Evolutionary conservation across 1,140 invertebrate genomes (phyloP), one percentile per base, ranked within the genome.

Genomic region (Panagrolaimus sp.): DNA sequence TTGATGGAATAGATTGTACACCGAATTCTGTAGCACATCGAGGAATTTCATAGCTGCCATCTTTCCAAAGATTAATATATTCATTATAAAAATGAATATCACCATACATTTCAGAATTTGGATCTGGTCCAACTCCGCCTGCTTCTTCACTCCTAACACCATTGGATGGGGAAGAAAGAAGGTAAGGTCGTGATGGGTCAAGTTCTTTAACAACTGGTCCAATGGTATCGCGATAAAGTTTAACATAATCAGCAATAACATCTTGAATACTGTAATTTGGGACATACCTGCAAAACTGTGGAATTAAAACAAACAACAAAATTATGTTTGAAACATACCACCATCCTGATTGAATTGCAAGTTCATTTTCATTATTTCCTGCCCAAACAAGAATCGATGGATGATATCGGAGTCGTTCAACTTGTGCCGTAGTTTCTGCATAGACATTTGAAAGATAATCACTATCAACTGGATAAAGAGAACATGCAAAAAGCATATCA

Each of bases 311-410:
- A n/a, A n/a, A n/a, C n/a, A n/a, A n/a, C n/a, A n/a, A n/a, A n/a
- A n/a, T n/a, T n/a, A n/a, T n/a, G n/a, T n/a, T n/a, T n/a, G n/a
- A n/a, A n/a, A n/a, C n/a, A 13, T 43, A 62, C 72, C 73, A 79
- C 78, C 77, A 80, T 13, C 43, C 27, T 16, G 27, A 16, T 38
- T 11, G 13, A 25, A 74, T 68, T 16, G 46, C 68, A 43, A 89
- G 89, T 87, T 98, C 95, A 82, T 98, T 98, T 85, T 98, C 96
- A 84, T 99, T 99, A 83, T 98, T 99, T 4, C 91, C 93, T 14
- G 92, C 90, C 89, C 84, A 87, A 0, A 96, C 74, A 0, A 91
- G 89, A 61, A 98, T 88, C 64, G 90, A 92, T 0, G 94, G 87
- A 85, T 97, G 93, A 82, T 91, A 87, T 71, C 92, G 90, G 7